Evolutionary conservation across 2,888 invertebrate genomes (phyloP), one percentile per base, ranked within the genome.

Genomic region (Trichopoda pennipes): DNA sequence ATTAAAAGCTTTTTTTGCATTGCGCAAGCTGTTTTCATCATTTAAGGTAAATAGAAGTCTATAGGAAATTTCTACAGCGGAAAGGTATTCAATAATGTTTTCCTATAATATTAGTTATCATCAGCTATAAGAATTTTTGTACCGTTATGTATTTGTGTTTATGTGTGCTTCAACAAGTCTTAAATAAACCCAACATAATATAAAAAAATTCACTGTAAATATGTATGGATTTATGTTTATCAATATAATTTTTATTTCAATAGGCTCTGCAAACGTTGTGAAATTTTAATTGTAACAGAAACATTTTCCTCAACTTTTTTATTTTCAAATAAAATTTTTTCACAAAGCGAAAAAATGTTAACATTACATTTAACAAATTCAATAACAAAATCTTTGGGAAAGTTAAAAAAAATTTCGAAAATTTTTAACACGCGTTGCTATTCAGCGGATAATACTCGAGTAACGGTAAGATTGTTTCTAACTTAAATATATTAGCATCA

Each of bases 261-360:
- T 38, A 66, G 64, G 64, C 64, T 66, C 16, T 66, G 64, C 28
- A 53, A 53, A 53, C 51, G 19, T 51, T 51, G 8, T 35, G 51
- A 64, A 64, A 64, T 38, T 66, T 66, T 38, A 38, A 21, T 66
- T 51, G 21, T 21, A 21, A 0, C 51, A 9, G 17, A 32, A 51
- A 64, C 19, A 49, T 8, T 66, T 38, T 14, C 4, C 21, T 8
- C 17, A 53, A 51, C 21, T 32, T 12, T 63, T 19, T 66, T 49
- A 8, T 3, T 53, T 23, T 38, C n/a, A n/a, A 16, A 38, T 19
- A 23, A 51, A 63, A 61, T 16, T 19, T n/a, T 51, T 66, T 9
- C 7, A 66, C 38, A 38, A 49, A 51, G 14, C 19, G 14, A 32
- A 35, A 51, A 51, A 51, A 66, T 66, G 64, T 51, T 51, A 19